Percentiles rank a stretch among this genome's conserved stretches.
Evolutionary conservation across 2,113 vertebrate genomes (phyloP).

Genomic region (Marmota monax): DNA sequence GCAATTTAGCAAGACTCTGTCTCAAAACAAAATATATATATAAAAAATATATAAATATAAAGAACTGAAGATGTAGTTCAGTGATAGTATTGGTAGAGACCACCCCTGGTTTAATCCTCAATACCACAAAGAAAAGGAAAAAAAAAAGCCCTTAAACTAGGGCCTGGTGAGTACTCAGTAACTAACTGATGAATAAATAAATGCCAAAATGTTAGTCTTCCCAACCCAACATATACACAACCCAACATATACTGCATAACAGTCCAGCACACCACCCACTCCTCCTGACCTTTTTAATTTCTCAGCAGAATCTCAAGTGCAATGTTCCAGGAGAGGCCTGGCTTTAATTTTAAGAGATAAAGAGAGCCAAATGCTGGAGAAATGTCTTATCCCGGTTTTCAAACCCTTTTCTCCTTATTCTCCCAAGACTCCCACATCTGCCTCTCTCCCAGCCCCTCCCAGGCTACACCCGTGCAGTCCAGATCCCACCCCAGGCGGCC

Average conservation of each 20-base stretch:
- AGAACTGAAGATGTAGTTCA: no score
- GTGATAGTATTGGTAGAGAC: no score
- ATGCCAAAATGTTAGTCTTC: background rate
- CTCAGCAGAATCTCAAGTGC: slow-evolving; percentile 63
- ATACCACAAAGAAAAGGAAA: no score
- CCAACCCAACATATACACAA: background rate
- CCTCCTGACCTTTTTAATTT: slow-evolving; percentile 42
- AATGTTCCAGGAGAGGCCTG: slow-evolving; percentile 70
- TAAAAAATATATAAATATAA: no score
- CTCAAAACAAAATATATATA: no score
- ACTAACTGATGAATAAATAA: background rate
- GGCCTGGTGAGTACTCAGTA: background rate
- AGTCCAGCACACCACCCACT: background rate
- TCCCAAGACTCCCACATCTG: slow-evolving; percentile 22
- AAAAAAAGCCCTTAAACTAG: background rate
- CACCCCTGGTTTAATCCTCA: no score
- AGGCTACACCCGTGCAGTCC: slow-evolving; percentile 4
- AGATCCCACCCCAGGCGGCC: slow-evolving; percentile 36
- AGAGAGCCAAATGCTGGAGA: slow-evolving; percentile 74
- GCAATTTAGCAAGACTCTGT: no score
- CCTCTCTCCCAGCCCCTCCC: slow-evolving; percentile 44
- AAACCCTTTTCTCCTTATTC: slow-evolving; percentile 62
- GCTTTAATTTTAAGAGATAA: slow-evolving; percentile 81
- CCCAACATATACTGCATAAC: background rate
- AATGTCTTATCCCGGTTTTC: slow-evolving; percentile 63